These are phyloP conservation scores for Leptinotarsa lineolata DNA, from an alignment of 1,140 invertebrate species.

Conservation along the genomic window DNA sequence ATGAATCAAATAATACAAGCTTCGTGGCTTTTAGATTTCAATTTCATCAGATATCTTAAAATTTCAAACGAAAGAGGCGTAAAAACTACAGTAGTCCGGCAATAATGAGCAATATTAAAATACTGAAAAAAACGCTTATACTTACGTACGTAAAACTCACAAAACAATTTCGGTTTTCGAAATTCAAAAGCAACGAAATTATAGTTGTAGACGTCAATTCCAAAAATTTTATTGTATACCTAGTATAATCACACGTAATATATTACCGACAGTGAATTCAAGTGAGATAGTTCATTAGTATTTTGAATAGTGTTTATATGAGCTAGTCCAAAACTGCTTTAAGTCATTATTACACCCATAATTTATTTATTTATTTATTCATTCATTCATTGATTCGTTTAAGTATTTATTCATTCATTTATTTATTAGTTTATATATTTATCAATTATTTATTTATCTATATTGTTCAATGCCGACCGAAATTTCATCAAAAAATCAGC, in stretches of 20 bases:
- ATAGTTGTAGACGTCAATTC: slow-evolving; percentile 39
- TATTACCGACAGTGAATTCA: slow-evolving; percentile 29
- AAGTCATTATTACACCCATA: background rate
- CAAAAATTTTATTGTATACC: slow-evolving; percentile 27
- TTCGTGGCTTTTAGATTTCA: background rate
- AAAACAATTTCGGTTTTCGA: slow-evolving; percentile 5
- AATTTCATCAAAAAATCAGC: no score
- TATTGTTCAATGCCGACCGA: no score
- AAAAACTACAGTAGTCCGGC: slow-evolving; percentile 25
- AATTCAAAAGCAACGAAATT: slow-evolving; percentile 39
- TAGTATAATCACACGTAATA: background rate
- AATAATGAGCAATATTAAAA: slow-evolving; percentile 40
- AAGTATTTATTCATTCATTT: no score
- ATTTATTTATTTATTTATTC: background rate
- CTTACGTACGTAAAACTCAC: slow-evolving; percentile 36
- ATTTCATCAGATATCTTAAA: background rate
- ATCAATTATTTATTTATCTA: no score
- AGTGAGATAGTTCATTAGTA: slow-evolving; percentile 29
- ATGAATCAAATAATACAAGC: background rate
- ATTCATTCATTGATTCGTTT: background rate
- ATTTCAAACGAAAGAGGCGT: background rate
- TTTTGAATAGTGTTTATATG: background rate
- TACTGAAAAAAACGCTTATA: slow-evolving; percentile 40
- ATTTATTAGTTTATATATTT: no score
- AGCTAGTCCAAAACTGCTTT: background rate